Conservation (phyloP, 37 sponge, comb jelly and placozoan genomes). For the Corticium candelabrum region DNA sequence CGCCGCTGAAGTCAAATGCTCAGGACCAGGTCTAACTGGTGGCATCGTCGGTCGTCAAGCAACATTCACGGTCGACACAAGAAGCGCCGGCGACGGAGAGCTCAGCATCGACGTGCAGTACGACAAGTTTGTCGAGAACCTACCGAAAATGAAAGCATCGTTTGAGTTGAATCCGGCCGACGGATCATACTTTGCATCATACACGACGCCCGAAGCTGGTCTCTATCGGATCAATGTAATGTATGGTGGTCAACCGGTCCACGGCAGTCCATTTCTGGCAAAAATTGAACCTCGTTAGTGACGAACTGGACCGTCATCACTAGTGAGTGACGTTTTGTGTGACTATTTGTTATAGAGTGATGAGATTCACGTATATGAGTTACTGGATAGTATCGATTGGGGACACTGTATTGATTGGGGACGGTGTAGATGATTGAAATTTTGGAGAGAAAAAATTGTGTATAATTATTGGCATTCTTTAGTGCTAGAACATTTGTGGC, state of each 20-base stretch:
- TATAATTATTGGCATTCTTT: too few species aligned
- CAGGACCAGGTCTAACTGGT: neutral
- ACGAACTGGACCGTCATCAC: too few species aligned
- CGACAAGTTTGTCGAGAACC: neutral
- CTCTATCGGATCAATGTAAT: neutral
- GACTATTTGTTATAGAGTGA: too few species aligned
- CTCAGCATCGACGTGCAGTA: neutral
- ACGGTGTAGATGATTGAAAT: too few species aligned
- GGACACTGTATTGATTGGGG: neutral
- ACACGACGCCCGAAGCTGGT: neutral
- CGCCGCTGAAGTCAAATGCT: neutral
- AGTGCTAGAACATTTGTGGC: too few species aligned
- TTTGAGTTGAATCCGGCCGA: constrained; percentile 1
- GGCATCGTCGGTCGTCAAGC: neutral
- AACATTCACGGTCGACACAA: neutral
- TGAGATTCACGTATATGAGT: neutral
- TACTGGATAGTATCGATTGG: neutral
- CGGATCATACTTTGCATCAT: neutral
- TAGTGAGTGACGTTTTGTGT: too few species aligned
- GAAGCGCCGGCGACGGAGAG: neutral
- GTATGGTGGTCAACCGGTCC: neutral
- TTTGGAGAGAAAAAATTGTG: too few species aligned
- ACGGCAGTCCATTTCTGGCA: neutral
- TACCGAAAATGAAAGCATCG: neutral
- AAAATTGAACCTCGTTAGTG: neutral